phyloP scores from a whole-genome alignment of 1,140 invertebrate species.

The Druon quercuslanigerum region DNA sequence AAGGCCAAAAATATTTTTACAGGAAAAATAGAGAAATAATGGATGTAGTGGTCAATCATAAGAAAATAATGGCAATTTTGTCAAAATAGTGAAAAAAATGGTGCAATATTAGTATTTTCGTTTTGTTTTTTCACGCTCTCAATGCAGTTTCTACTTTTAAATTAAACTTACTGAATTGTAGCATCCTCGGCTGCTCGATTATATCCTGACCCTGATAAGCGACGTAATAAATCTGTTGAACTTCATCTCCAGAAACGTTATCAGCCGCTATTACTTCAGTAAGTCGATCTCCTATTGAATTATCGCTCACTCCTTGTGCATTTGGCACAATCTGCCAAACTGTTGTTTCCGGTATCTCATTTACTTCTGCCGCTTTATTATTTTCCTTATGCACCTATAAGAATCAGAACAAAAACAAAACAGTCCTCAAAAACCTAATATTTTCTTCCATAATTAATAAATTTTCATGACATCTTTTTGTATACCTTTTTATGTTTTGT shows the following conservation, averaged over 20 bases:
- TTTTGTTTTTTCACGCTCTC: neutral
- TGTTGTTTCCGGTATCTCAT: constrained; percentile 52
- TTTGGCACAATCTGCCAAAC: constrained; percentile 69
- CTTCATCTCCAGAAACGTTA: constrained; percentile 60
- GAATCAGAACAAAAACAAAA: constrained; percentile 7
- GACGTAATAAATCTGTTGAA: constrained; percentile 74
- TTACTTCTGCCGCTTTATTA: constrained; percentile 50
- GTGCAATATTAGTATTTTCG: neutral
- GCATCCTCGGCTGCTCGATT: constrained; percentile 66
- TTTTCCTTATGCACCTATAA: constrained; percentile 64
- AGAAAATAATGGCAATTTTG: too few species aligned
- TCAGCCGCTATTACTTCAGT: constrained; percentile 58
- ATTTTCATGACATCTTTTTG: constrained; percentile 8
- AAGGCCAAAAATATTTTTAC: too few species aligned
- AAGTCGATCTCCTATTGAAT: constrained; percentile 54
- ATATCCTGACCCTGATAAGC: constrained; percentile 74
- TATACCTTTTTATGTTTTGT: constrained; percentile 80
- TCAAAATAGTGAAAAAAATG: too few species aligned
- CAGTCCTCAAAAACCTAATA: neutral
- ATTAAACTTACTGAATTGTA: constrained; percentile 66
- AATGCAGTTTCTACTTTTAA: neutral
- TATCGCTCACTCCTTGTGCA: constrained; percentile 54
- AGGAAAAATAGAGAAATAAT: too few species aligned
- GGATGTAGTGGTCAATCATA: too few species aligned
- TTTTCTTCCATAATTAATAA: constrained; percentile 34